phyloP scores from a whole-genome alignment of 2,888 invertebrate species.

The Sphinx pinastri region DNA sequence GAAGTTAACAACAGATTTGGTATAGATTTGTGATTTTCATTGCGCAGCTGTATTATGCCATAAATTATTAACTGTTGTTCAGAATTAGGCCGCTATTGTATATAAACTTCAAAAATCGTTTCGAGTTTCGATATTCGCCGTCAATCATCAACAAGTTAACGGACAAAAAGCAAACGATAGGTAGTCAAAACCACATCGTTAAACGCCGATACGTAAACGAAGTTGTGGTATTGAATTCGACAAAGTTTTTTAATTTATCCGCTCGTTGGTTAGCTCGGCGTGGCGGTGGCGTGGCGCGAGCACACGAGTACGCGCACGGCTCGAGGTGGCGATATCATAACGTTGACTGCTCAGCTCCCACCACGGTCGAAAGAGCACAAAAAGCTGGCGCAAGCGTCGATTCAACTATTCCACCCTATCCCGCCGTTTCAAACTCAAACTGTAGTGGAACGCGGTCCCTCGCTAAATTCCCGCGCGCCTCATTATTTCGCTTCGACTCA shows the following conservation, averaged over 20 bases:
- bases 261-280: constrained; percentile 28
- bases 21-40: constrained; percentile 36
- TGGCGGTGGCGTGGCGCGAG: neutral
- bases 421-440: constrained; percentile 32
- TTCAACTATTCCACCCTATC: constrained; percentile 44
- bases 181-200: constrained; percentile 32
- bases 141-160: neutral
- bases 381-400: constrained; percentile 44
- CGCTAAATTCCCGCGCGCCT: constrained; percentile 64
- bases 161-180: neutral
- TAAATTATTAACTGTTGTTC: neutral
- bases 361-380: constrained; percentile 57
- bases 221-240: constrained; percentile 40
- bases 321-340: constrained; percentile 57
- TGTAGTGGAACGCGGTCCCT: constrained; percentile 38
- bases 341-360: constrained; percentile 53
- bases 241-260: constrained; percentile 48
- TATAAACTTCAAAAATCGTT: neutral
- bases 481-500: constrained; percentile 72
- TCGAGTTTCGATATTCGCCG: no score
- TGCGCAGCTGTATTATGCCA: constrained; percentile 33
- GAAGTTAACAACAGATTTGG: constrained; percentile 45
- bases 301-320: constrained; percentile 12
- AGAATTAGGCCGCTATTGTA: constrained; percentile 3
- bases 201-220: constrained; percentile 36